Percentiles rank a stretch among this genome's conserved stretches.
Conservation (phyloP, 2,888 invertebrate species). For the Drosophila multiciliata region DNA sequence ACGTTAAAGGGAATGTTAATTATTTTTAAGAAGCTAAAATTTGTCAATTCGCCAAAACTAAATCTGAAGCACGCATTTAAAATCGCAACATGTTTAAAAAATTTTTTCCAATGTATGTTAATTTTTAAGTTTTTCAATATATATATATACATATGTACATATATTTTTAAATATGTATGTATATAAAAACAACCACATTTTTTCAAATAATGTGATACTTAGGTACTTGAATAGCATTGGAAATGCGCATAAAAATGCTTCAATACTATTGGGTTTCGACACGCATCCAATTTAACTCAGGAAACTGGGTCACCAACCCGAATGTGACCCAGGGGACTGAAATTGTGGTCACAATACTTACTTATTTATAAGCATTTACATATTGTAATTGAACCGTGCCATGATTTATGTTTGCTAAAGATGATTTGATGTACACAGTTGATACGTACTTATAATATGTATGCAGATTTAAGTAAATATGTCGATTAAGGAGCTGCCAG, state of each 20-base stretch:
- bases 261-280: slow-evolving; percentile 50
- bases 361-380: slow-evolving; percentile 1
- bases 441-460: slow-evolving; percentile 3
- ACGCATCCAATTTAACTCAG: slow-evolving; percentile 33
- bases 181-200: neutral
- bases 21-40: neutral
- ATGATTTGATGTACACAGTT: slow-evolving; percentile 10
- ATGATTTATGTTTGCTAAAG: slow-evolving; percentile 1
- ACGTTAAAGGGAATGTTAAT: neutral
- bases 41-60: neutral
- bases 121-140: too few species aligned
- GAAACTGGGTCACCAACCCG: slow-evolving; percentile 53
- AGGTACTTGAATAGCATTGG: neutral
- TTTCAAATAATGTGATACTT: neutral
- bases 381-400: slow-evolving; percentile 2
- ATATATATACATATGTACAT: too few species aligned
- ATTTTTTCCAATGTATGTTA: too few species aligned
- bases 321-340: slow-evolving; percentile 27
- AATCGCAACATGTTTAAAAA: too few species aligned
- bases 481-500: neutral
- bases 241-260: slow-evolving; percentile 18
- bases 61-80: neutral
- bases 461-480: slow-evolving; percentile 2
- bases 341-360: slow-evolving; percentile 9
- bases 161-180: too few species aligned